A percentile compares a stretch with the other conserved stretches of the same genome.
These are phyloP conservation scores for Pseudolaguvia tuberculata DNA, from an alignment of 2,113 vertebrate species.

Conservation along the genomic window DNA sequence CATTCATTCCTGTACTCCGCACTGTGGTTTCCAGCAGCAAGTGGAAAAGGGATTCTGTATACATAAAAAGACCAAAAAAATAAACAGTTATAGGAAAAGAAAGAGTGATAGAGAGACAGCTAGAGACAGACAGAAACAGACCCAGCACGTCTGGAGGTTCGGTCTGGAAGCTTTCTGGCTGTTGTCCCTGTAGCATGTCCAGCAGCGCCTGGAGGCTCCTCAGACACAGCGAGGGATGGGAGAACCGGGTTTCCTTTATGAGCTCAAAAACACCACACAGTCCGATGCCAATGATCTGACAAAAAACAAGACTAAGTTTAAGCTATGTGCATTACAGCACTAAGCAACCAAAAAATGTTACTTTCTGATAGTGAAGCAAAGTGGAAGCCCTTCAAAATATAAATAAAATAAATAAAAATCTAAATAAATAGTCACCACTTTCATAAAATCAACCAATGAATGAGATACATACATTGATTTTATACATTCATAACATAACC, in stretches of 20 bases:
- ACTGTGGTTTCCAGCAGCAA: constrained; percentile 95
- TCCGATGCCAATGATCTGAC: constrained; percentile 95
- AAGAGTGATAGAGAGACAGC: not conserved
- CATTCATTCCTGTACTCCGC: constrained; percentile 89
- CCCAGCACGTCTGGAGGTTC: constrained; percentile 96
- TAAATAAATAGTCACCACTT: not conserved
- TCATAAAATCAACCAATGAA: not conserved
- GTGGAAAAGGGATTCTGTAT: constrained; percentile 91
- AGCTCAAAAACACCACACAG: constrained; percentile 97
- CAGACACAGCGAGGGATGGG: constrained; percentile 91
- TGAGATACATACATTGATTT: no score
- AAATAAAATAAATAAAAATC: no score
- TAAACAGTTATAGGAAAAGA: not conserved
- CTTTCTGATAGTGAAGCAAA: not conserved
- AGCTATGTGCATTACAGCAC: not conserved
- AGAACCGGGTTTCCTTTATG: constrained; percentile 97
- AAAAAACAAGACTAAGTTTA: constrained; percentile 30
- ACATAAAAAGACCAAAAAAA: constrained; percentile 50
- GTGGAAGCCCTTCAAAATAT: not conserved
- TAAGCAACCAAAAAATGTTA: not conserved
- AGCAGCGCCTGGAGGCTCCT: constrained; percentile 94
- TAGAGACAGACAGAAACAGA: constrained; percentile 56
- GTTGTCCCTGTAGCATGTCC: constrained; percentile 95
- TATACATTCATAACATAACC: no score
- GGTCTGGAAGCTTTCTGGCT: constrained; percentile 93